Evolutionary conservation across 2,113 vertebrate genomes (phyloP).

Genomic region (Clarias macrocephalus): DNA sequence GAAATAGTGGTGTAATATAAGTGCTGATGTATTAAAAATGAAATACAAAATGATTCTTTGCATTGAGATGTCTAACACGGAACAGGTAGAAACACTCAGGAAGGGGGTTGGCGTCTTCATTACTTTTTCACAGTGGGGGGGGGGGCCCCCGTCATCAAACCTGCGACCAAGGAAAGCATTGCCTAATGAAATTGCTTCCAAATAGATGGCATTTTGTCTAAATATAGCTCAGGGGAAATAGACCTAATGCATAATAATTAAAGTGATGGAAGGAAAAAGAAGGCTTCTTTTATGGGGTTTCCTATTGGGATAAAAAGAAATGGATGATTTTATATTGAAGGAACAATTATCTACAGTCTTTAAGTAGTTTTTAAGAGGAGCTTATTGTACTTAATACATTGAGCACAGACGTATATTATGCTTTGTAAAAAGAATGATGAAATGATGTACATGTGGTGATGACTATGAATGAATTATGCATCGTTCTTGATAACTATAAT

Average conservation of each 20-base stretch:
- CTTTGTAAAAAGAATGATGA: not conserved
- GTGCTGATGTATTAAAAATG: not conserved
- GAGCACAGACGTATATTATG: not conserved
- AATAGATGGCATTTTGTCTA: slow-evolving; percentile 37
- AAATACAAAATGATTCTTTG: not conserved
- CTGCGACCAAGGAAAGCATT: slow-evolving; percentile 27
- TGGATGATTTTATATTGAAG: not conserved
- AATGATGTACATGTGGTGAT: not conserved
- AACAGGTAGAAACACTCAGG: slow-evolving; percentile 10
- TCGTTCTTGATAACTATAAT: not conserved
- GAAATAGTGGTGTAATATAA: not conserved
- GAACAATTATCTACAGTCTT: not conserved
- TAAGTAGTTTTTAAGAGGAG: not conserved
- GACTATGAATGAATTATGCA: not conserved
- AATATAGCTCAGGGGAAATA: slow-evolving; percentile 35
- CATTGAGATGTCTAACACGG: not conserved
- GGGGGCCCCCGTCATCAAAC: not conserved
- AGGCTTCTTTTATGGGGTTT: not conserved
- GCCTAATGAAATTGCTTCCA: slow-evolving; percentile 52
- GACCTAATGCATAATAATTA: slow-evolving; percentile 46
- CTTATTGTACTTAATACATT: not conserved
- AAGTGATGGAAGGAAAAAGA: not conserved
- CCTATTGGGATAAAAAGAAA: slow-evolving; percentile 3
- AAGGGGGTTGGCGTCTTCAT: slow-evolving; percentile 7
- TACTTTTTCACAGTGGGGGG: slow-evolving; percentile 15